Evolutionary conservation across 2,113 vertebrate genomes (phyloP).

Genomic region (Plecturocebus donacophilus): DNA sequence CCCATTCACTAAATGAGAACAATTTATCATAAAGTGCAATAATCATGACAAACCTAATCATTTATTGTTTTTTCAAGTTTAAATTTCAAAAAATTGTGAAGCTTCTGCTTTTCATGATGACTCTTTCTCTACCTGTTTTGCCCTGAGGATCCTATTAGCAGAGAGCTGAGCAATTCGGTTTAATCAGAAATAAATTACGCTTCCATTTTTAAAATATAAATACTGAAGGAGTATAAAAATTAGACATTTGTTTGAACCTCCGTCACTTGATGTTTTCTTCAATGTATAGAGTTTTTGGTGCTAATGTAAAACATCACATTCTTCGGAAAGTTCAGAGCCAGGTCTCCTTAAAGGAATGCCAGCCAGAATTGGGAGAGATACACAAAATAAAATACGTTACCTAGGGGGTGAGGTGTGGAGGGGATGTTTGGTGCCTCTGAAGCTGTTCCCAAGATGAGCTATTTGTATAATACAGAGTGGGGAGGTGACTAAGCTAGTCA

Average conservation of each 20-base stretch:
- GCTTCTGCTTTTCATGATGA: constrained; percentile 71
- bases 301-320: constrained; percentile 72
- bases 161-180: constrained; percentile 80
- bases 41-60: constrained; percentile 81
- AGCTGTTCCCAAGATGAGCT: neutral
- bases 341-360: constrained; percentile 66
- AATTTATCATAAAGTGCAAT: constrained; percentile 79
- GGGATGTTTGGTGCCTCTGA: neutral
- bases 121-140: constrained; percentile 68
- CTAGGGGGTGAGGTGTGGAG: neutral
- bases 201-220: constrained; percentile 80
- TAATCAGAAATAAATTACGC: constrained; percentile 85
- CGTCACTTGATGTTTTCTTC: constrained; percentile 82
- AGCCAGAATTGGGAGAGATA: constrained; percentile 31
- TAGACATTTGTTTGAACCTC: constrained; percentile 82
- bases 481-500: constrained; percentile 42
- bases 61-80: constrained; percentile 81
- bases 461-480: constrained; percentile 44
- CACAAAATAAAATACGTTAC: constrained; percentile 46
- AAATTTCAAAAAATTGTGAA: constrained; percentile 63
- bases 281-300: constrained; percentile 78
- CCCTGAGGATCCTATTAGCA: constrained; percentile 85
- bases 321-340: constrained; percentile 77
- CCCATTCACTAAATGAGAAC: constrained; percentile 77
- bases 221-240: constrained; percentile 83